Conservation (phyloP, 2,888 invertebrate genomes). For the Caenorhabditis auriculariae region DNA sequence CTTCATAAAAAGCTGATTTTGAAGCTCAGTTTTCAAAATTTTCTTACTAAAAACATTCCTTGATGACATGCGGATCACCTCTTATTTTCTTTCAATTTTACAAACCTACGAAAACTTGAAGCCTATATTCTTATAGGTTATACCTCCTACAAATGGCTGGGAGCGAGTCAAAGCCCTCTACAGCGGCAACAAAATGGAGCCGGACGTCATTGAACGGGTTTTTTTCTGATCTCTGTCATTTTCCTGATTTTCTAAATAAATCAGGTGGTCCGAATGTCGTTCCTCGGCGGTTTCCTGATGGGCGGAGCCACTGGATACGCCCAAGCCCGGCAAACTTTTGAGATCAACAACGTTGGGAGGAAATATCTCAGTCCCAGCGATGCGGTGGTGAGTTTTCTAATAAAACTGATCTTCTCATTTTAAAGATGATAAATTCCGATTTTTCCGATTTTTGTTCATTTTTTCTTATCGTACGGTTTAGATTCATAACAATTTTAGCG, state of each 20-base stretch:
- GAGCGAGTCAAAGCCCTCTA: slow-evolving; percentile 38
- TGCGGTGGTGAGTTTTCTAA: slow-evolving; percentile 28
- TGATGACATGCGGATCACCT: too few relatives aligned
- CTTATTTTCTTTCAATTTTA: too few relatives aligned
- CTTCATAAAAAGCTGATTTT: too few relatives aligned
- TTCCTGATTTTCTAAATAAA: neutral
- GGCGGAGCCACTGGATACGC: slow-evolving; percentile 43
- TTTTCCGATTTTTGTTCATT: neutral
- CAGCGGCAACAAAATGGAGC: slow-evolving; percentile 35
- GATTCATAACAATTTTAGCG: too few relatives aligned
- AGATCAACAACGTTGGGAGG: slow-evolving; percentile 36
- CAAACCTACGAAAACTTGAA: too few relatives aligned
- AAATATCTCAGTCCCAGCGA: slow-evolving; percentile 44
- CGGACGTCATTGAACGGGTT: slow-evolving; percentile 32
- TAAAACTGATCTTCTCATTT: too few relatives aligned
- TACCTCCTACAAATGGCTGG: slow-evolving; percentile 39
- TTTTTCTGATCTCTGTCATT: neutral
- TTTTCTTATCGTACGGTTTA: too few relatives aligned
- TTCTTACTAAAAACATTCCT: too few relatives aligned
- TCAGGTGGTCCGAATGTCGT: slow-evolving; percentile 40
- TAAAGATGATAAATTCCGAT: neutral
- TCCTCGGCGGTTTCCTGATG: slow-evolving; percentile 42
- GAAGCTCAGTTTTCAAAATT: too few relatives aligned
- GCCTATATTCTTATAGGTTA: too few relatives aligned
- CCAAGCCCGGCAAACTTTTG: slow-evolving; percentile 39